A percentile compares a stretch with the other conserved stretches of the same genome.
phyloP scores from a whole-genome alignment of 2,113 vertebrate species.

The Balaeniceps rex region DNA sequence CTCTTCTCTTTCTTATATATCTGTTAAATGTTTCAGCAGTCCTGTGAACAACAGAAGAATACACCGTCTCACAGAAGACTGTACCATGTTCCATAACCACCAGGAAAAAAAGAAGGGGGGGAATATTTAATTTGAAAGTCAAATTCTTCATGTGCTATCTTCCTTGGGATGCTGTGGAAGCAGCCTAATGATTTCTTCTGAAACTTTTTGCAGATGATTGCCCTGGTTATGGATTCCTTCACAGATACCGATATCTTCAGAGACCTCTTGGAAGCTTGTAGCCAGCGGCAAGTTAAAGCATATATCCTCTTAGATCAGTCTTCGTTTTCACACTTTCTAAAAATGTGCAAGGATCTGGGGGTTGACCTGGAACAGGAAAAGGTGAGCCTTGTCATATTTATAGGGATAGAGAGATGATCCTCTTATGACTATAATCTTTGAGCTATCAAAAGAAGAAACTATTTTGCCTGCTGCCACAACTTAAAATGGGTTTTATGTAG shows the following conservation, averaged over 20 bases:
- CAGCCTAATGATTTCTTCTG: neutral
- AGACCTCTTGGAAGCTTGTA: constrained; percentile 88
- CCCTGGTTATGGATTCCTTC: constrained; percentile 93
- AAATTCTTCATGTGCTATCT: neutral
- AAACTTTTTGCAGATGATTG: constrained; percentile 82
- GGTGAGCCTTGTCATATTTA: constrained; percentile 65
- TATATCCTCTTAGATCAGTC: constrained; percentile 92
- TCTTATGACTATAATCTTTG: neutral
- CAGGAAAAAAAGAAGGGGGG: rapidly evolving
- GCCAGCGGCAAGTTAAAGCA: constrained; percentile 78
- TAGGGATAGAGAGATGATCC: neutral
- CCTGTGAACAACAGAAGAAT: neutral
- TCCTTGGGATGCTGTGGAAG: neutral
- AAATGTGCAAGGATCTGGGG: constrained; percentile 86
- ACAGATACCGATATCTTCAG: constrained; percentile 93
- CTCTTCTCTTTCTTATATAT: neutral
- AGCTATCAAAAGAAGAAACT: neutral
- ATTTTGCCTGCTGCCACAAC: neutral
- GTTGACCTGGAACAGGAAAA: constrained; percentile 83
- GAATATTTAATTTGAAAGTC: neutral
- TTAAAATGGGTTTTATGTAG: neutral
- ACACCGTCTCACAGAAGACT: neutral
- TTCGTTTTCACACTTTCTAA: constrained; percentile 81
- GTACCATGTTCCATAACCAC: neutral
- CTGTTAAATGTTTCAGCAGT: neutral